Base-by-base conservation (phyloP, 2,888 invertebrate genomes). In the Pardosa pseudoannulata region DNA sequence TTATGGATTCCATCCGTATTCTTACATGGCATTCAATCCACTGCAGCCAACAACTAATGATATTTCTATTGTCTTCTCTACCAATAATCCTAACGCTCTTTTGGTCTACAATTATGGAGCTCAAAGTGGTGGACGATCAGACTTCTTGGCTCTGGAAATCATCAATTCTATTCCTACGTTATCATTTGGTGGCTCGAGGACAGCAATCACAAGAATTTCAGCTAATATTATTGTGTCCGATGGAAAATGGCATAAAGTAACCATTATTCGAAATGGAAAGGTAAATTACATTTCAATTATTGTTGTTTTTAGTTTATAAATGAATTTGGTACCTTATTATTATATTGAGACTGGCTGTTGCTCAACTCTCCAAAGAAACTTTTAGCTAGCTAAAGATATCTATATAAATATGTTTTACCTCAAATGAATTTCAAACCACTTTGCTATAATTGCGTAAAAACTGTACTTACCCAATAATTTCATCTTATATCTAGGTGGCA, bases 31-130 rank as follows among this genome's bases (percentile, higher is more conserved):
- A 31, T 98, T 97, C 91, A 94, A 96, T 1, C 93, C 96, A 0
- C 92, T 98, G 89, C 96, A 97, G 91, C 94, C 96, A 0, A 96
- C 95, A 70, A 97, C 96, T 1, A 98, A 98, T 91, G 97, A 97
- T 90, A 96, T 98, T 88, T 95, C 96, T 0, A 94, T 98, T 78
- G 95, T 96, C 79, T 90, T 89, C 50, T 95, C 98, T 0, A 98
- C 98, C 0, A 95, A 96, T 0, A 96, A 96, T 91, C 94, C 94
- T 0, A 95, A 97, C 91, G 95, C 96, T 0, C 92, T 98, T 11
- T 92, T 98, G n/a, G 93, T 97, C 0, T 98, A 98, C 91, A 98
- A 97, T 91, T 98, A 95, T 91, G 97, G 97, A 0, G 93, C 95
- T 0, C 96, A 96, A 91, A 95, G 95, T 32, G 96, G 96, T 3